Evolutionary conservation across 2,113 vertebrate genomes (phyloP), one percentile per base, ranked within the genome.

Genomic region (Catharus bicknelli): DNA sequence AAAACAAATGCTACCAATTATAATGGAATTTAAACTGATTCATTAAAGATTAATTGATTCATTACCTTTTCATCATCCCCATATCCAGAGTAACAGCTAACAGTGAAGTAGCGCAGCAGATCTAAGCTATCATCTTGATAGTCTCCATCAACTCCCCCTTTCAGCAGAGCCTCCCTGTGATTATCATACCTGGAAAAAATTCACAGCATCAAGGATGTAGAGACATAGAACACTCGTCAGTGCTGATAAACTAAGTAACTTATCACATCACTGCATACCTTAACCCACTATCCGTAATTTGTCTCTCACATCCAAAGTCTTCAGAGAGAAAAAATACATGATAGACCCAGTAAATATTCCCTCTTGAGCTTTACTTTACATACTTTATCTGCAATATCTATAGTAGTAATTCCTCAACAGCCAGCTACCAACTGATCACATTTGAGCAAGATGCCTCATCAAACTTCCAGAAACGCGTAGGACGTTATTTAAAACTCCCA

Each of bases 71-170:
- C 97, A 30, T 99, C 98, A 90, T 99, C 99, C 36, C 98, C 98
- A 25, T 97, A 99, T 68, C 99, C 99, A 23, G 98, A 98, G 77
- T 99, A 99, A 95, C 99, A 99, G 81, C 98, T 98, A 40, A 98
- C 98, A 4, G 99, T 99, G 97, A 99, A 99, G 82, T 98, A 99
- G 91, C 38, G 98, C 57, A 99, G 96, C 68, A 99, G 96, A 94
- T 99, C 99, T 75, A 99, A 95, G 53, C 98, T 99, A 95, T 99
- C 98, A 22, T 99, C 99, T 68, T 98, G 98, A 92, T 98, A 99
- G 19, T 99, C 99, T 45, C 98, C 99, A 64, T 98, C 98, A 63
- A 98, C 89, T 11, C 99, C 98, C 30, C 99, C 98, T 97, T 98
- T 99, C 83, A 99, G 97, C 76, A 99, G 96, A 45, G 98, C 99